phyloP scores from a whole-genome alignment of 1,140 invertebrate species.

The Parapsyche elsis region DNA sequence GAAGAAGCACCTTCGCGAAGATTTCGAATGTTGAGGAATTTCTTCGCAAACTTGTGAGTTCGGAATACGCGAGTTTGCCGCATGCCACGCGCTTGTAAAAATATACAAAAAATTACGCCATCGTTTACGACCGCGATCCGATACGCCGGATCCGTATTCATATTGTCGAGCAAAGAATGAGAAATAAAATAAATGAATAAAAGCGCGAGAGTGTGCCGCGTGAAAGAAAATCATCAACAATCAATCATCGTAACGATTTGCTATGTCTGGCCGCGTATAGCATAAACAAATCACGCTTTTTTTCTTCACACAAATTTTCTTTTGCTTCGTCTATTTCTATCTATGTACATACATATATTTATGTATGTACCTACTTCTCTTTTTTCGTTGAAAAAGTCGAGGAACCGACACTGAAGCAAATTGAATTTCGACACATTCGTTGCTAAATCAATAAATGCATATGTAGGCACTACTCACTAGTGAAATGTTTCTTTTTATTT shows the following conservation, averaged over 20 bases:
- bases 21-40: too few species aligned
- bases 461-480: too few species aligned
- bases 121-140: conserved; percentile 45
- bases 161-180: conserved; percentile 25
- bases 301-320: neutral
- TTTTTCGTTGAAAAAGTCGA: neutral
- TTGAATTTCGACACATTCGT: conserved; percentile 21
- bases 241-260: conserved; percentile 47
- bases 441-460: conserved; percentile 3
- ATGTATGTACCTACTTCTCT: neutral
- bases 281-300: conserved; percentile 46
- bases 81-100: conserved; percentile 45
- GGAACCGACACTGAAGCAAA: conserved; percentile 17
- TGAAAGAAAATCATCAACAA: conserved; percentile 45
- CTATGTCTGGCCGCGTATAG: conserved; percentile 27
- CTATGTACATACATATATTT: neutral
- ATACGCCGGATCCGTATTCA: conserved; percentile 40
- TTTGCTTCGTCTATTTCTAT: neutral
- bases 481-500: too few species aligned
- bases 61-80: neutral
- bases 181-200: conserved; percentile 2
- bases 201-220: neutral
- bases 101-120: conserved; percentile 50
- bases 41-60: too few species aligned
- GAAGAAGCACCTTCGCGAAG: too few species aligned